phyloP scores from a whole-genome alignment of 2,888 invertebrate species.

The Thysanoteuthis rhombus region DNA sequence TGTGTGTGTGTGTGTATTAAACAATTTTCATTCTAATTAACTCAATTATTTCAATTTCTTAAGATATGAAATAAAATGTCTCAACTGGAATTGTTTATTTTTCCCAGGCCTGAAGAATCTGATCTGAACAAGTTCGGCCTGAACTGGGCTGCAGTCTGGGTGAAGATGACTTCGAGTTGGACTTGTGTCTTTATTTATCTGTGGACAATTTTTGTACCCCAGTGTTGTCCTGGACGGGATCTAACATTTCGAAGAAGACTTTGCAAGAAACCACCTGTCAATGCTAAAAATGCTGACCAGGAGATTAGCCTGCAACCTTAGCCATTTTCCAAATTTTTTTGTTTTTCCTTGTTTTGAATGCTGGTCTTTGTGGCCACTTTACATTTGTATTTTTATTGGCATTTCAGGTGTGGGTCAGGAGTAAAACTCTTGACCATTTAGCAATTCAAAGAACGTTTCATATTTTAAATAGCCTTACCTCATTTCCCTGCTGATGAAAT shows the following conservation, averaged over 20 bases:
- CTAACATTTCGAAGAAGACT: conserved; percentile 37
- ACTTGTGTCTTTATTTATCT: conserved; percentile 68
- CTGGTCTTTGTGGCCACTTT: background rate
- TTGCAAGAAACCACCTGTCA: background rate
- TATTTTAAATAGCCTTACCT: background rate
- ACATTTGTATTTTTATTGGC: background rate
- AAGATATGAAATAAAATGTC: background rate
- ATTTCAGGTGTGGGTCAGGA: background rate
- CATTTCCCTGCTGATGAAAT: background rate
- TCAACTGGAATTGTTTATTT: background rate
- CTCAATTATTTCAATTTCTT: background rate
- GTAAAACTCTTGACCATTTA: background rate
- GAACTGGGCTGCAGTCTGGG: conserved; percentile 70
- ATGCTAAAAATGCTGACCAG: background rate
- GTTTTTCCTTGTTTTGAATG: background rate
- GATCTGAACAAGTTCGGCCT: conserved; percentile 66
- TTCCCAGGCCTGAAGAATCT: conserved; percentile 66
- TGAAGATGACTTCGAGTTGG: conserved; percentile 70
- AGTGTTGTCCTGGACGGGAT: conserved; percentile 59
- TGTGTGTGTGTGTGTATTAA: background rate
- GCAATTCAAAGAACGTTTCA: background rate
- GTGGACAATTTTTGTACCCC: conserved; percentile 64
- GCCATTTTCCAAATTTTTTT: background rate
- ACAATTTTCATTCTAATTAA: background rate
- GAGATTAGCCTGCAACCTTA: background rate